These are phyloP conservation scores for Hylaeus anthracinus DNA, from an alignment of 1,140 invertebrate genomes.

Conservation along the genomic window DNA sequence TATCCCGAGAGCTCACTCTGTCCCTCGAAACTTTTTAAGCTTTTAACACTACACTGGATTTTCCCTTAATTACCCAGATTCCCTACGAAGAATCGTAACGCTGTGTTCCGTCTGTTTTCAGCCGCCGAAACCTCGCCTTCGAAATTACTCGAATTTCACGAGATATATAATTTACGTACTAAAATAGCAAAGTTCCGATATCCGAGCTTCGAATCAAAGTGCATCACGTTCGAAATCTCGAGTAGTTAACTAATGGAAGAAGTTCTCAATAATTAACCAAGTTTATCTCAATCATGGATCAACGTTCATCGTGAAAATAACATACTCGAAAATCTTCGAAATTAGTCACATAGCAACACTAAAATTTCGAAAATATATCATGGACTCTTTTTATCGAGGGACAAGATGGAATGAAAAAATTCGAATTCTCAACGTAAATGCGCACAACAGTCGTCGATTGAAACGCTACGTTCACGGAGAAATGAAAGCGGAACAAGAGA, in stretches of 20 bases:
- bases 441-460: conserved; percentile 6
- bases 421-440: not conserved
- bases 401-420: not conserved
- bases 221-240: not conserved
- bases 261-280: no score
- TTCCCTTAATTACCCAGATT: not conserved
- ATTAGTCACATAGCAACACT: no score
- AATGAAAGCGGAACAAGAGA: not conserved
- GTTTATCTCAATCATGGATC: no score
- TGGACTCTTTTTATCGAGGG: not conserved
- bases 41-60: not conserved
- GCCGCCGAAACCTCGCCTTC: not conserved
- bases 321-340: no score
- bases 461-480: not conserved
- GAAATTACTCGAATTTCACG: not conserved
- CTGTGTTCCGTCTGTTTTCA: not conserved
- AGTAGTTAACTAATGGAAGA: not conserved
- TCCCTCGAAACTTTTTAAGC: not conserved
- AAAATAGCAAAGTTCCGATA: not conserved
- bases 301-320: no score
- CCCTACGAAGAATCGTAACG: not conserved
- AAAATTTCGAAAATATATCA: not conserved
- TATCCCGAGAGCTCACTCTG: not conserved
- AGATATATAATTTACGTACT: not conserved
- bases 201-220: not conserved